Base-by-base conservation (phyloP, 1,140 invertebrate genomes). In the Vollenhovia emeryi region DNA sequence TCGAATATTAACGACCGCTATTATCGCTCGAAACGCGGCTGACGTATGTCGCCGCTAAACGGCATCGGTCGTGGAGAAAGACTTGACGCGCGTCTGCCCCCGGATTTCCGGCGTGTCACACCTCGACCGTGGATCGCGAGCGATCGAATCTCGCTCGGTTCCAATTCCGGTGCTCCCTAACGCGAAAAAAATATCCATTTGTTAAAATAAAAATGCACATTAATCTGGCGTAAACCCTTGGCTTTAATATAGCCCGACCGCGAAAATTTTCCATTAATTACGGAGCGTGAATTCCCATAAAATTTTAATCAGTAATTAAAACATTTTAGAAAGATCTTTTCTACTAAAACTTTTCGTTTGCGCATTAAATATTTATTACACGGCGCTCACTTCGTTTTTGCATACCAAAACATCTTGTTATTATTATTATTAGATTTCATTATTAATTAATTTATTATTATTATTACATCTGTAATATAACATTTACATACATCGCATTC, bases 1-100 rank as follows among this genome's bases (percentile, higher is more conserved):
- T 90, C 88, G 88, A 89, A 90, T 90, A 89, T 90, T 89, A 90
- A 90, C 88, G 82, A 89, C 86, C 82, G 57, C 66, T 87, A 89
- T 90, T 89, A 89, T 64, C 76, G n/a, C 36, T 24, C 24, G 8
- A 52, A 60, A 87, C 55, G 62, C 62, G 40, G 15, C 62, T 27
- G 30, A n/a, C 69, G 73, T 55, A 84, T 89, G 50, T 59, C 52
- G 78, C 24, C 57, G 68, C 89, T 69, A 79, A 71, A 33, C 66
- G 55, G 15, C 45, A 27, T 68, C 59, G 43, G 43, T 4, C 43
- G 15, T 27, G 43, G 21, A 30, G 33, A 33, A n/a, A 7, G 18
- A 43, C 21, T 80, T 21, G 13, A 33, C 50, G 13, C 5, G 11
- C 15, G 3, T 30, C 18, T 50, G 4, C 2, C 18, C 4, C 27